Evolutionary conservation across 2,888 invertebrate species (phyloP), one percentile per base, ranked within the genome.

Genomic region (Xestia rhomboidea): DNA sequence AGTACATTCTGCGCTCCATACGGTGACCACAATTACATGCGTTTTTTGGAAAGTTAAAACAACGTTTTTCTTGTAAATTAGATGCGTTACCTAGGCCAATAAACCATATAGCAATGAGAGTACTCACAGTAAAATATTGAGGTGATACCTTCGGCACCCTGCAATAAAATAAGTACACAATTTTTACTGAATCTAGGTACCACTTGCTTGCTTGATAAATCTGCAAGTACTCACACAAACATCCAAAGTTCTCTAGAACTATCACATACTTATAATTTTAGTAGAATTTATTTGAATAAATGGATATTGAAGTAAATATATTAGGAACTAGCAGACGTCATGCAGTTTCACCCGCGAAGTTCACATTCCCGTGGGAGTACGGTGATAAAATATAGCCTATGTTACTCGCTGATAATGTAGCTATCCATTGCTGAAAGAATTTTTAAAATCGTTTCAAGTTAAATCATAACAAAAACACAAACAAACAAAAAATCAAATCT

Each of bases 1-100:
- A 30, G 11, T 49, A n/a, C 7, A 46, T 66, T 49, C 0, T 21
- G 13, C 38, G 10, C 3, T 66, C 71, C 85, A 0, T 81, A 84
- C 0, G 81, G 72, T 67, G 7, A 44, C 27, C 21, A 34, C 13
- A 60, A 11, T 38, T 38, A 21, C 66, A 83, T 68, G 68, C 51
- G 46, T 54, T 64, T 54, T 46, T 54, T 10, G n/a, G 3, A 76
- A n/a, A 62, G 54, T 21, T 1, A 21, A 27, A 27, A 11, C 30
- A 41, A 11, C 11, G 18, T 24, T 7, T 46, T 70, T 54, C 34
- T 54, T 51, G 2, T 24, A 27, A 38, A n/a, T n/a, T 54, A 15
- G 15, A 63, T 21, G 21, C 4, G 11, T 51, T 80, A 27, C 18
- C 1, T 38, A 51, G 6, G 63, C 21, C 5, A 46, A 13, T 54